Percentiles rank a stretch among this genome's conserved stretches.
phyloP scores from a whole-genome alignment of 2,888 invertebrate species.

The Plemyria rubiginata region DNA sequence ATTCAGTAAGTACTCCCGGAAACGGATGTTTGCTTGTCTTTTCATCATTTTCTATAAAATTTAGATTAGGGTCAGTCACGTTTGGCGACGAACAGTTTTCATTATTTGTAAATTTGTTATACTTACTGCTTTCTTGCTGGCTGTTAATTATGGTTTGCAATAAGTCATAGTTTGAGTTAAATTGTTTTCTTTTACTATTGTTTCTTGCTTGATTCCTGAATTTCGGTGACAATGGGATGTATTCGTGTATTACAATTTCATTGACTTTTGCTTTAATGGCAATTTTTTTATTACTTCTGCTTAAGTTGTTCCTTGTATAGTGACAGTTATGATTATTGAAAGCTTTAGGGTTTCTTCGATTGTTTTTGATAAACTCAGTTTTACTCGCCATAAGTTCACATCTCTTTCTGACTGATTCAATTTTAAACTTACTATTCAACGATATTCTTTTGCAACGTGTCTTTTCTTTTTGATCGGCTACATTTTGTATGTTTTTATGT shows the following conservation, averaged over 20 bases:
- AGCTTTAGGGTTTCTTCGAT: conserved; percentile 37
- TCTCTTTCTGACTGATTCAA: conserved; percentile 45
- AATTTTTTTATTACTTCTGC: conserved; percentile 40
- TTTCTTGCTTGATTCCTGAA: neutral
- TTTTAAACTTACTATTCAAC: conserved; percentile 44
- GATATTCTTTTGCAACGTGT: conserved; percentile 26
- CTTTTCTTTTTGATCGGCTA: conserved; percentile 12
- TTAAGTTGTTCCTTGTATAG: conserved; percentile 32
- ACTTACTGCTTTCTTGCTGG: conserved; percentile 38
- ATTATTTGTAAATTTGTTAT: conserved; percentile 3
- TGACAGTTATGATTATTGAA: conserved; percentile 43
- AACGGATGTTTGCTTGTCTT: too few relatives aligned
- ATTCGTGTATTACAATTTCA: conserved; percentile 45
- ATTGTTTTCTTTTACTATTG: conserved; percentile 32
- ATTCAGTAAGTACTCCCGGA: neutral
- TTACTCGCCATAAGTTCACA: conserved; percentile 44
- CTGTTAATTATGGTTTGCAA: conserved; percentile 58
- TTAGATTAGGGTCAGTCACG: conserved; percentile 12
- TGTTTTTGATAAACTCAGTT: conserved; percentile 35
- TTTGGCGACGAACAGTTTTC: conserved; percentile 6
- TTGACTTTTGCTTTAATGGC: conserved; percentile 41
- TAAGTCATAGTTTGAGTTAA: conserved; percentile 64
- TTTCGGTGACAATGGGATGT: conserved; percentile 31
- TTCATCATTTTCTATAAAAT: neutral
- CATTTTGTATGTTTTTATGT: too few relatives aligned